Evolutionary conservation across 2,888 invertebrate species (phyloP).

Genomic region (Drosophila colorata): DNA sequence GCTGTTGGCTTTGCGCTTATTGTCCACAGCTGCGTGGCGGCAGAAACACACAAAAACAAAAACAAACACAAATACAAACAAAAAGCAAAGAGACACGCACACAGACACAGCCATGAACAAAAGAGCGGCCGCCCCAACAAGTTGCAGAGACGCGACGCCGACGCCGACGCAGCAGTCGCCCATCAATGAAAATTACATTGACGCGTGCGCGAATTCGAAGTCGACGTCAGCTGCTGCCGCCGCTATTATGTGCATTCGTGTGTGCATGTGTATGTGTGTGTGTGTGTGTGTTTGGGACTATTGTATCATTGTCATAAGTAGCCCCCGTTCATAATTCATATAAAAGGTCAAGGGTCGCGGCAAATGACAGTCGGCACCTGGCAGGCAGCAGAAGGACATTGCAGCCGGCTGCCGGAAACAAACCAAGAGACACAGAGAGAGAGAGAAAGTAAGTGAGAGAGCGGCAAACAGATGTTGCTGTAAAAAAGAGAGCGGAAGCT

Average conservation of each 20-base stretch:
- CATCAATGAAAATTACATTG: conserved; percentile 48
- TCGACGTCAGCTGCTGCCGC: conserved; percentile 33
- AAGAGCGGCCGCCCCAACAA: conserved; percentile 45
- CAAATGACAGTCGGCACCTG: conserved; percentile 47
- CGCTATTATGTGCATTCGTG: neutral
- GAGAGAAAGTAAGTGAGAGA: neutral
- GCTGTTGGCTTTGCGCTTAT: conserved; percentile 76
- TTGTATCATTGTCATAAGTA: conserved; percentile 35
- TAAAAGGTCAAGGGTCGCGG: conserved; percentile 70
- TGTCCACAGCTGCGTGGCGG: conserved; percentile 73
- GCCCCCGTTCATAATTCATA: conserved; percentile 64
- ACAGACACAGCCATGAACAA: conserved; percentile 15
- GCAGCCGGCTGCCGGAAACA: conserved; percentile 39
- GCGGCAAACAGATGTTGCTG: neutral
- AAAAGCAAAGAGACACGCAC: conserved; percentile 11
- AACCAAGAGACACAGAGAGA: neutral
- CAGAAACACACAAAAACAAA: conserved; percentile 13
- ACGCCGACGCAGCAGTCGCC: conserved; percentile 22
- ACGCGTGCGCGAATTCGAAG: conserved; percentile 49
- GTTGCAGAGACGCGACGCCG: conserved; percentile 37
- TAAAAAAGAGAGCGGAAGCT: conserved; percentile 13
- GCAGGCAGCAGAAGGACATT: conserved; percentile 28
- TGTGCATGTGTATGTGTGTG: conserved; percentile 6
- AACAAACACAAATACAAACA: conserved; percentile 19
- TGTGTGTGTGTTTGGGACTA: conserved; percentile 6